Base-by-base conservation (phyloP, 2,888 invertebrate genomes). In the Trachelus stipa region DNA sequence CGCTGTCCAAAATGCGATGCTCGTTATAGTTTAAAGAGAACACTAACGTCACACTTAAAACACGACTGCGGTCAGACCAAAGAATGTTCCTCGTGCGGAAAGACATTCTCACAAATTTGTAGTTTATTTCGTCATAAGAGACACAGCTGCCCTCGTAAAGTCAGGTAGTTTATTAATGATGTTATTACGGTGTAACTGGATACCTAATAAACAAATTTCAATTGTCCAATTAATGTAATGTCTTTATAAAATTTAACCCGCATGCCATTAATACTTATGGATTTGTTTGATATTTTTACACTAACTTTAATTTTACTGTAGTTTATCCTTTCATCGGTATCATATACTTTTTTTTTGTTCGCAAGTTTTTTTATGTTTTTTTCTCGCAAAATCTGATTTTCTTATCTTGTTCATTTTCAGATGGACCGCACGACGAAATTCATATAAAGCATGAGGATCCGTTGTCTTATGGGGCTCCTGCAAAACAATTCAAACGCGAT, bases 21-120 rank as follows among this genome's bases (percentile, higher is more conserved):
- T 11, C 81, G 84, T 73, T 90, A 88, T 80, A 81, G 82, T n/a
- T 84, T 85, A 73, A 85, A 86, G 35, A 82, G 84, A 12, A 84
- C 85, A 74, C 80, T 89, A n/a, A 79, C 81, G 74, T 86, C 85
- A 80, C 90, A 90, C 78, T 80, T 86, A 30, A 85, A 87, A 56
- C 87, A 87, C 80, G 88, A 89, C 69, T 89, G 87, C 77, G 88
- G 88, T 11, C 84, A 84, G 68, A 85, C 85, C 15, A 85, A 87
- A 73, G 82, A 83, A 56, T 88, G 88, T 73, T 73, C 79, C 34
- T 82, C 77, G 35, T 88, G 88, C 77, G 79, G 83, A 30, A 87
- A 84, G 68, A 87, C 85, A 0, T 88, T 88, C 34, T 78, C 83
- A 0, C 86, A 87, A 77, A 83, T 81, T 11, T 85, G 85, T 74